A percentile compares a stretch with the other conserved stretches of the same genome.
These are phyloP conservation scores for Incurvaria masculella DNA, from an alignment of 2,888 invertebrate species.

Conservation along the genomic window DNA sequence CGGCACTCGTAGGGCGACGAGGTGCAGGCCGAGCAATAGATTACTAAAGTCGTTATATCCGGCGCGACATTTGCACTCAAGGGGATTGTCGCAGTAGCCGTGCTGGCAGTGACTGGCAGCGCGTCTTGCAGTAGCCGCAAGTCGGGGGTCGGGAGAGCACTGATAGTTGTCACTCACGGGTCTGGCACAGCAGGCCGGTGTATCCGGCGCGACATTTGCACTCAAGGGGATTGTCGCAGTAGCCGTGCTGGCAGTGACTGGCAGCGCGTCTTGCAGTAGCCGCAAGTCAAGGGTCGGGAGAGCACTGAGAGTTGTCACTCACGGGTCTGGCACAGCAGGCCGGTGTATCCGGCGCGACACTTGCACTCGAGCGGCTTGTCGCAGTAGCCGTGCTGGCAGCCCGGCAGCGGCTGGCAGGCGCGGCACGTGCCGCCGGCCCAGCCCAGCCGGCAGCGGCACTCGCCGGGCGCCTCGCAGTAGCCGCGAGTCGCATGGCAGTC, in stretches of 20 bases:
- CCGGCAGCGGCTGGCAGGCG: conserved; percentile 84
- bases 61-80: conserved; percentile 86
- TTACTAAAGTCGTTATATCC: no score
- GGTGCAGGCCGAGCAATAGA: no score
- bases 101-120: conserved; percentile 87
- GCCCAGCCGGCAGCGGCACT: conserved; percentile 88
- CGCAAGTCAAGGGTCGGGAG: no score
- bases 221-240: conserved; percentile 84
- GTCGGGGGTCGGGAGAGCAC: no score
- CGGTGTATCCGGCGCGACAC: conserved; percentile 89
- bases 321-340: conserved; percentile 85
- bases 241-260: conserved; percentile 90
- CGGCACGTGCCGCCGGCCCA: conserved; percentile 87
- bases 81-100: conserved; percentile 84
- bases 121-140: conserved; percentile 84
- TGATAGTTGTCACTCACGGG: conserved; percentile 80
- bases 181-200: conserved; percentile 84
- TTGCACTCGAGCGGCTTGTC: conserved; percentile 87
- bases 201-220: conserved; percentile 91
- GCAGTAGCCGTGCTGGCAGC: conserved; percentile 89
- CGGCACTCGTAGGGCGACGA: no score
- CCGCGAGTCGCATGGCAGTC: conserved; percentile 85
- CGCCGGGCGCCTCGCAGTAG: conserved; percentile 81
- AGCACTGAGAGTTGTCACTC: conserved; percentile 48
- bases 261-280: conserved; percentile 82